These are phyloP conservation scores for Actinemys pallida DNA, from an alignment of 2,113 vertebrate genomes.

Conservation along the genomic window DNA sequence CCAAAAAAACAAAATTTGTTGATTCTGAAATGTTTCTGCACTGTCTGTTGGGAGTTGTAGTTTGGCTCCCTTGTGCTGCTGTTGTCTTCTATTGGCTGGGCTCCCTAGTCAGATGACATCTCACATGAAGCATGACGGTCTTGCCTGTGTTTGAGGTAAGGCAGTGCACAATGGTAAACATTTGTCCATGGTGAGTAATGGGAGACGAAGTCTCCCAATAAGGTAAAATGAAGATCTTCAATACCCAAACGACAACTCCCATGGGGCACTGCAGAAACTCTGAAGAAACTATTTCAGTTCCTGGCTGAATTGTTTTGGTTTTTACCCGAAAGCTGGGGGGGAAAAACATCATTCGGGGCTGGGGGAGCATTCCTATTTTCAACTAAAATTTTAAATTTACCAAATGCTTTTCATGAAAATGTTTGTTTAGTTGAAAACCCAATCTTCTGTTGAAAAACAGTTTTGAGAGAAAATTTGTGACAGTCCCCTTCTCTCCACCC, in stretches of 20 bases:
- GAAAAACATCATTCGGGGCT: not conserved
- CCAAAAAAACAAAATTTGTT: not conserved
- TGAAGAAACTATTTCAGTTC: not conserved
- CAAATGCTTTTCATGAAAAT: not conserved
- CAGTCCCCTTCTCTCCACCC: not conserved
- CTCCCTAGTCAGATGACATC: not conserved
- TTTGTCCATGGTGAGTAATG: not conserved
- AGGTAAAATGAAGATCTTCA: not conserved
- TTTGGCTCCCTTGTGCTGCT: not conserved
- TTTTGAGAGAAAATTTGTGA: not conserved
- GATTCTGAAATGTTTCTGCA: not conserved
- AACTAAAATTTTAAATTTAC: not conserved
- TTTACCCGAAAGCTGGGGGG: not conserved
- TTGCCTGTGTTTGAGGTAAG: not conserved
- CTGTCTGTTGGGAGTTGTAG: not conserved
- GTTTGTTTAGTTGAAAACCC: rapidly evolving
- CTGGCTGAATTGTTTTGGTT: not conserved
- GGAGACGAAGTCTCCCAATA: not conserved
- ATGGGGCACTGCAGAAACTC: not conserved
- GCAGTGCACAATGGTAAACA: not conserved
- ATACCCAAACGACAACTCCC: not conserved
- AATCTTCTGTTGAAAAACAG: not conserved
- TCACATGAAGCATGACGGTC: not conserved
- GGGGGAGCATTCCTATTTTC: not conserved
- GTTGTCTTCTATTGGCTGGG: not conserved